Evolutionary conservation across 2,797 vertebrate genomes (phyloP), one percentile per base, ranked within the genome.

Genomic region (Discoglossus pictus): DNA sequence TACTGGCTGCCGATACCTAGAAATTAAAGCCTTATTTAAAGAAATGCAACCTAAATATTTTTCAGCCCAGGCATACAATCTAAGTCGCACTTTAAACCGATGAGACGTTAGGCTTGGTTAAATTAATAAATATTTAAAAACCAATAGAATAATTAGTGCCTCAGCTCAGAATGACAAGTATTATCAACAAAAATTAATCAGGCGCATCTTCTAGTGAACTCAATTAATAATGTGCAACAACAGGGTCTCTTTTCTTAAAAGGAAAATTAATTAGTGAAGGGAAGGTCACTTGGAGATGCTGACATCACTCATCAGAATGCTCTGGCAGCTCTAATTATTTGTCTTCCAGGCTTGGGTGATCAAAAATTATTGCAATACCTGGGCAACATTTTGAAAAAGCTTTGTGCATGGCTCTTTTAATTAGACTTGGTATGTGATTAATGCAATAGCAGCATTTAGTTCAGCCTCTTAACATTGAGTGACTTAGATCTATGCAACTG

Each of bases 151-250:
- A 93, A 98, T 98, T 95, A 94, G 90, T 87, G 90, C 89, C 88
- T 83, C 87, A 86, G 88, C 89, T 90, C 87, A 89, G 94, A 98
- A 98, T 99, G 96, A 99, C 96, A 98, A 97, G 95, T 96, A 98
- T 98, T 99, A 99, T 99, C 97, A 99, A 98, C 96, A 99, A 98
- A 99, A 99, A 98, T 99, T 98, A 98, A 99, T 99, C 97, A 98
- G 97, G 93, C 94, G 92, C 94, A 98, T 98, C 97, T 98, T 98
- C 97, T 98, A 95, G 94, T 98, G 95, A 98, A 99, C 95, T 98
- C 96, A 98, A 98, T 98, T 98, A 99, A 99, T 98, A 99, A 98
- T 94, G 92, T 97, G 96, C 94, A 98, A 97, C 94, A 99, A 98
- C 94, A 92, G 94, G 94, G 92, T 91, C 93, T 96, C 96, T 97